Conservation (phyloP, 1,140 invertebrate genomes). For the Metaphire vulgaris region DNA sequence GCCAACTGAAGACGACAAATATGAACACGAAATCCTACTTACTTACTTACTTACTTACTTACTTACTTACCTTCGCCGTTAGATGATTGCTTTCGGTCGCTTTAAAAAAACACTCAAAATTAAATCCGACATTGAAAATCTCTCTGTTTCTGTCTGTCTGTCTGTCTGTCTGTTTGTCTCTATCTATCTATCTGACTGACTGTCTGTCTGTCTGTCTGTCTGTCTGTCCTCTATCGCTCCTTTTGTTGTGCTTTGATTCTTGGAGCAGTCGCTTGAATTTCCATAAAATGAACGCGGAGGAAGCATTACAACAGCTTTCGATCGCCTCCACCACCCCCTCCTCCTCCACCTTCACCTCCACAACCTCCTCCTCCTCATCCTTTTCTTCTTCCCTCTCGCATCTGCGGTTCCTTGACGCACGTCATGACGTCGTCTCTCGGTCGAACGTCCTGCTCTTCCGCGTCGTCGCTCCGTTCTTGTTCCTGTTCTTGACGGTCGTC, state of each 20-base stretch:
- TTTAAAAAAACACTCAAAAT: too few relatives aligned
- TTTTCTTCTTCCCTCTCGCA: background rate
- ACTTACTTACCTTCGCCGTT: too few relatives aligned
- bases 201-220: background rate
- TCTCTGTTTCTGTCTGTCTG: too few relatives aligned
- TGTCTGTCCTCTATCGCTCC: background rate
- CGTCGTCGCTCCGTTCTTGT: background rate
- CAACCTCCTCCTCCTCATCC: background rate
- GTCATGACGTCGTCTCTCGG: too few relatives aligned
- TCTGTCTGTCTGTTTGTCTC: background rate
- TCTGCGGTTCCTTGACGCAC: background rate
- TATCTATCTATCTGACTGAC: background rate
- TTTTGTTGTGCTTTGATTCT: background rate
- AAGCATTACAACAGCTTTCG: background rate
- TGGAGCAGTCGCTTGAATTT: background rate
- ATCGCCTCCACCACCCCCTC: background rate
- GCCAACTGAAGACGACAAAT: background rate
- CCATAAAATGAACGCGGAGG: background rate
- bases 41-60: too few relatives aligned
- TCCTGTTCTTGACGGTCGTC: background rate
- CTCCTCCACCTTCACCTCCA: background rate
- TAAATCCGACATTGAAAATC: too few relatives aligned
- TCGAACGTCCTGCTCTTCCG: slow-evolving; percentile 7
- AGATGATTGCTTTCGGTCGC: background rate
- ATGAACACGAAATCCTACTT: background rate